A percentile compares a stretch with the other conserved stretches of the same genome.
Evolutionary conservation across 2,797 vertebrate genomes (phyloP).

Genomic region (Aselliscus stoliczkanus): DNA sequence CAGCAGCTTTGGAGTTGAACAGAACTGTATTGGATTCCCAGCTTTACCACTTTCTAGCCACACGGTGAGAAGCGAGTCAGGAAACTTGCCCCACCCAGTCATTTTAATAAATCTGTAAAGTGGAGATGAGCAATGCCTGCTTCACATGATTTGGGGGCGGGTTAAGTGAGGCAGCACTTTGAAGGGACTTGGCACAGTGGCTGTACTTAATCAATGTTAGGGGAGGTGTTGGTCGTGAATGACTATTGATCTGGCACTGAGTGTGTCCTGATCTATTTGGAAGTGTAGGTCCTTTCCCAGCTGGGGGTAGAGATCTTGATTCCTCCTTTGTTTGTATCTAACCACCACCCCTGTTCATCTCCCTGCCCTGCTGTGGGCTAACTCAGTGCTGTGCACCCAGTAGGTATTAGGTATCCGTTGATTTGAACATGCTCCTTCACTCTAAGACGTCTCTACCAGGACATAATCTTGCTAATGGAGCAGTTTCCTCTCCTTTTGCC

Average conservation of each 20-base stretch:
- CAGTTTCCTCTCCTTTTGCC: conserved; percentile 20
- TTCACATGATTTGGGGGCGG: background rate
- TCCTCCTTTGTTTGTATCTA: background rate
- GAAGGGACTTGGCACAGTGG: background rate
- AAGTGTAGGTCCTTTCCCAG: background rate
- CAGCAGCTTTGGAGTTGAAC: background rate
- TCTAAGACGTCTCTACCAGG: background rate
- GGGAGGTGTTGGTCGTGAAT: background rate
- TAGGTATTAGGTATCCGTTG: background rate
- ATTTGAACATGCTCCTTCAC: background rate
- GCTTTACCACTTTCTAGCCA: fast-evolving
- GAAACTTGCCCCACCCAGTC: background rate
- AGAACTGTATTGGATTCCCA: background rate
- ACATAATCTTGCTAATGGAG: background rate
- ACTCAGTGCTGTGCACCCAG: background rate
- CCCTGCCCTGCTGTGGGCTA: background rate
- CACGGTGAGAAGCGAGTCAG: background rate
- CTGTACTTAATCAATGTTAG: background rate
- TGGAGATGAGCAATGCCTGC: background rate
- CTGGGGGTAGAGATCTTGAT: background rate
- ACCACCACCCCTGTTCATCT: fast-evolving
- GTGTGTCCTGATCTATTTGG: background rate
- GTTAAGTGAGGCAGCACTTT: background rate
- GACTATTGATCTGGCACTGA: background rate
- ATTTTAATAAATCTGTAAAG: background rate